A percentile compares a stretch with the other conserved stretches of the same genome.
Conservation (phyloP, 2,113 vertebrate species). For the Elanus axillaris region DNA sequence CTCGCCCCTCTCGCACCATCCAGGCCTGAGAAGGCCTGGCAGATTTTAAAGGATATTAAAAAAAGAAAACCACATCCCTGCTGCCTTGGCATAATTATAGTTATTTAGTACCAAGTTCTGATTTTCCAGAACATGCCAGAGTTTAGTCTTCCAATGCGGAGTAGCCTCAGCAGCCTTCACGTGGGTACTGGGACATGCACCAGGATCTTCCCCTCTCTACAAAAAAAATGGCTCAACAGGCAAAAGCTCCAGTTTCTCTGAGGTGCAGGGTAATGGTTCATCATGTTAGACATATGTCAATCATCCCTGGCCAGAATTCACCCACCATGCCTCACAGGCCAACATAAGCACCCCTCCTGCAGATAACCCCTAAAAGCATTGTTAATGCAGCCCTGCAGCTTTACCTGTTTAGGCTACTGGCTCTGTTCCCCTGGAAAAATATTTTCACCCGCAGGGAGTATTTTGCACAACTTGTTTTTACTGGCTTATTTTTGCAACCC, state of each 20-base stretch:
- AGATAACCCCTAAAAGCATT: not conserved
- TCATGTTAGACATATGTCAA: not conserved
- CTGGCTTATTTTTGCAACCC: not conserved
- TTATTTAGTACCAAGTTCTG: not conserved
- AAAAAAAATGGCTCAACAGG: not conserved
- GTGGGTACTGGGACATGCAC: not conserved
- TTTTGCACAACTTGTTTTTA: not conserved
- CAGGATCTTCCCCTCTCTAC: not conserved
- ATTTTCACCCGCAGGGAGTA: not conserved
- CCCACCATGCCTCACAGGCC: fast-evolving
- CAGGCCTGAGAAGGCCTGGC: not conserved
- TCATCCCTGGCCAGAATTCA: not conserved
- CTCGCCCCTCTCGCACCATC: not conserved
- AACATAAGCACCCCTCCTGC: not conserved
- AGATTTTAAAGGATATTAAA: not conserved
- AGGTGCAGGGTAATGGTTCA: not conserved
- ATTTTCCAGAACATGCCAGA: not conserved
- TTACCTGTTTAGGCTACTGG: not conserved
- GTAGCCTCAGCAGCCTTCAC: not conserved
- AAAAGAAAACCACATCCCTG: not conserved
- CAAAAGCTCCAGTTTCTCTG: not conserved
- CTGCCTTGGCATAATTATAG: not conserved
- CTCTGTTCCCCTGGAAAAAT: not conserved
- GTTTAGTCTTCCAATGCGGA: not conserved
- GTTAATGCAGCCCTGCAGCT: not conserved